Percentiles rank a stretch among this genome's conserved stretches.
These are phyloP conservation scores for Hirtodrosophila cameraria DNA, from an alignment of 2,888 invertebrate genomes.

Conservation along the genomic window DNA sequence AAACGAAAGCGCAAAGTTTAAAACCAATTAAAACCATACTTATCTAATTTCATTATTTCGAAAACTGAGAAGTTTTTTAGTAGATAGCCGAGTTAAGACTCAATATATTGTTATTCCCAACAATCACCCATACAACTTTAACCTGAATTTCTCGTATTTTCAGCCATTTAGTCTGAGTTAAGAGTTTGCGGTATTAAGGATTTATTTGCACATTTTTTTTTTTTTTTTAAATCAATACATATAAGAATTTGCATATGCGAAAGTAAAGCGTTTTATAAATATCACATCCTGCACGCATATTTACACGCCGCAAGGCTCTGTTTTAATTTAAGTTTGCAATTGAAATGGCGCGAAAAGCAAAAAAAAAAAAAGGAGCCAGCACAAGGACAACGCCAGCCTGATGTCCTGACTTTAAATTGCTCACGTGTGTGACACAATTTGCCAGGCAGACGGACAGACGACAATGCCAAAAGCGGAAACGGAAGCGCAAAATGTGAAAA, in stretches of 20 bases:
- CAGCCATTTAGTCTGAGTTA: neutral
- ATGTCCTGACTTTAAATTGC: conserved; percentile 68
- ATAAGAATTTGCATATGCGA: conserved; percentile 67
- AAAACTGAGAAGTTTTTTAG: too few species aligned
- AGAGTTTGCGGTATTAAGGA: neutral
- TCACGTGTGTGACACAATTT: conserved; percentile 80
- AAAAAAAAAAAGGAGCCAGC: conserved; percentile 24
- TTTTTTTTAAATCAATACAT: conserved; percentile 58
- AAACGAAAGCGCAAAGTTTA: too few species aligned
- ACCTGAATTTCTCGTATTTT: neutral
- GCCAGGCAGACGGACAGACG: conserved; percentile 1
- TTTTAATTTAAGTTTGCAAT: conserved; percentile 76
- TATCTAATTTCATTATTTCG: too few species aligned
- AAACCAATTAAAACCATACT: too few species aligned
- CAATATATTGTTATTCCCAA: too few species aligned
- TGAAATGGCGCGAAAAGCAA: conserved; percentile 59
- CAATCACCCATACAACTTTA: too few species aligned
- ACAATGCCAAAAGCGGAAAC: conserved; percentile 64
- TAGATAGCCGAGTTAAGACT: too few species aligned
- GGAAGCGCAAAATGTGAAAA: conserved; percentile 71
- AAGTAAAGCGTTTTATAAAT: conserved; percentile 67
- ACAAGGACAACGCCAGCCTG: conserved; percentile 18
- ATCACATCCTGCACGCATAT: conserved; percentile 53
- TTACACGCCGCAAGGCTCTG: conserved; percentile 50
- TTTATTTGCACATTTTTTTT: neutral